These are phyloP conservation scores for Turdus rufiventris DNA, from an alignment of 2,113 vertebrate species.

Conservation along the genomic window DNA sequence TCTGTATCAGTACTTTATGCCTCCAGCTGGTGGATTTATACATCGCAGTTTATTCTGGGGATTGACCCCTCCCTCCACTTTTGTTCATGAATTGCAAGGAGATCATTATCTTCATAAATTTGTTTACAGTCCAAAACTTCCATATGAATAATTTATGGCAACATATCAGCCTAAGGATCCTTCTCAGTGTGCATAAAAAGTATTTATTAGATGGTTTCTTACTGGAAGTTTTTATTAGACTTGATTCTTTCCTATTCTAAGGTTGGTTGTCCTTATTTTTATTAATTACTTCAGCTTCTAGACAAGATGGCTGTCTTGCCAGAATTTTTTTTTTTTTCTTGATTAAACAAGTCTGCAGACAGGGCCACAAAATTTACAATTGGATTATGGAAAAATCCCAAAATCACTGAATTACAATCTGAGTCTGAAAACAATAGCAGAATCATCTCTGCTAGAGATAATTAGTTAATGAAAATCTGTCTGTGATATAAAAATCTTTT, in stretches of 20 bases:
- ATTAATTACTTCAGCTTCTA: slow-evolving; percentile 33
- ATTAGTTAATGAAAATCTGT: background rate
- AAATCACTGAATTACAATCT: background rate
- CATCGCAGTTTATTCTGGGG: slow-evolving; percentile 20
- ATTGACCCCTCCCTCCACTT: slow-evolving; percentile 32
- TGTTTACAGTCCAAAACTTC: slow-evolving; percentile 59
- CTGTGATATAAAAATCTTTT: background rate
- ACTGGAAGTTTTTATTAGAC: slow-evolving; percentile 32
- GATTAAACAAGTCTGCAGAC: background rate
- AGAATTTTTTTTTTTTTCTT: background rate
- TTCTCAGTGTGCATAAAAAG: slow-evolving; percentile 44
- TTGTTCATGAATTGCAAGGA: slow-evolving; percentile 57
- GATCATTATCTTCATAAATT: slow-evolving; percentile 57
- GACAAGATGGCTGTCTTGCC: background rate
- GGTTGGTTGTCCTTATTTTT: slow-evolving; percentile 36
- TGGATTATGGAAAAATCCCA: background rate
- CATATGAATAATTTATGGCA: slow-evolving; percentile 55
- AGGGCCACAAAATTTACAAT: background rate
- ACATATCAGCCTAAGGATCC: slow-evolving; percentile 35
- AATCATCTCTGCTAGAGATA: background rate
- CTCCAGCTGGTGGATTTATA: slow-evolving; percentile 32
- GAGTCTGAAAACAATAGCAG: background rate
- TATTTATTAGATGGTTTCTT: slow-evolving; percentile 46
- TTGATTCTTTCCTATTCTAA: background rate
- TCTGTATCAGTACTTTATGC: background rate